Base-by-base conservation (phyloP, 2,113 vertebrate species). In the Leucopsar rothschildi region DNA sequence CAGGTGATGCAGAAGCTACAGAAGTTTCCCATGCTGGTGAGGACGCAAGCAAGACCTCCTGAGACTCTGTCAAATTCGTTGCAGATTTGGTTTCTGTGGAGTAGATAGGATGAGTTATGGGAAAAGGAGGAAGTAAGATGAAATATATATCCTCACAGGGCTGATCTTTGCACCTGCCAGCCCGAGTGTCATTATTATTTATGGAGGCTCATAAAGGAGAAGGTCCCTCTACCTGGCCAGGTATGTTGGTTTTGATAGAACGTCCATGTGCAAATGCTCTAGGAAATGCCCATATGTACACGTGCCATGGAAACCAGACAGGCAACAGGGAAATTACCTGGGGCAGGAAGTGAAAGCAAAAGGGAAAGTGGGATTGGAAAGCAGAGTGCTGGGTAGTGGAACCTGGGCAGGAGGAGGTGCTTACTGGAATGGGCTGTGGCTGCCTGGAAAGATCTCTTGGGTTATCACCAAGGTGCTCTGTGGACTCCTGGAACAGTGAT, bases 181-280 rank as follows among this genome's bases (percentile, higher is more conserved):
- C 56, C 6, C 0, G 8, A 37, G n/a, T 11, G 23, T 15, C 24
- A 29, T 35, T 9, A 10, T 21, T 20, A 22, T 47, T 72, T 23
- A 33, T 1, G 1, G 4, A 8, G n/a, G 11, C 25, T 65, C 2
- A 1, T 39, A 56, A 21, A 39, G 20, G 53, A 71, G 35, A 17
- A 49, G 21, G 13, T 16, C 27, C 9, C 27, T 63, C 65, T 49
- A n/a, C 50, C 6, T 37, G 33, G 7, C 10, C 19, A 55, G 29
- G 52, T 10, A 13, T 63, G 72, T 27, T 8, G 3, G 11, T 71
- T 57, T 70, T 6, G 8, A 4, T 13, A 16, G 10, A 59, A 59
- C 1, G 0, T 15, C 20, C 2, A 1, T 0, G 3, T 31, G 33
- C 0, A 23, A 42, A 12, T 2, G 42, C 15, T 13, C 53, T 6